Evolutionary conservation across 2,888 invertebrate species (phyloP).

Genomic region (Melangyna quadrimaculata): DNA sequence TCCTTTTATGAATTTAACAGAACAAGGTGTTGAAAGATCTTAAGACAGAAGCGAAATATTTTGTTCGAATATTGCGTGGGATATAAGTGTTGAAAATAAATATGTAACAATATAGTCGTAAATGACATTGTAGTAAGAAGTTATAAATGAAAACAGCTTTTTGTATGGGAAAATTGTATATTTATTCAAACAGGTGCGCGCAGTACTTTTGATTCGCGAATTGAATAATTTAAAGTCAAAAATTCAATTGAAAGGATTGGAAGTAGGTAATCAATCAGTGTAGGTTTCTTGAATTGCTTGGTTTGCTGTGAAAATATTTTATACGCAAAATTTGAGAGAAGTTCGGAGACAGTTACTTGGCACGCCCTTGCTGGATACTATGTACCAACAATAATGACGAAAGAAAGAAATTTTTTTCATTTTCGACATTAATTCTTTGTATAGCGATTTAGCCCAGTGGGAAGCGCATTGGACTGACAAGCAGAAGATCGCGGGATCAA

Average conservation of each 20-base stretch:
- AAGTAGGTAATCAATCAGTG: no score
- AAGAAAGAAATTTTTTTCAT: no score
- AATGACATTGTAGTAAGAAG: background rate
- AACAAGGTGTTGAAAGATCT: constrained; percentile 16
- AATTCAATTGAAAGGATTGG: background rate
- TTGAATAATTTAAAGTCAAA: background rate
- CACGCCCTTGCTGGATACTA: no score
- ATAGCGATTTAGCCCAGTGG: no score
- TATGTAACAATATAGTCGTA: background rate
- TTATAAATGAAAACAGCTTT: background rate
- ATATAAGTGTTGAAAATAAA: background rate
- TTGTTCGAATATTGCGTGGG: background rate
- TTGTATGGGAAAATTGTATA: background rate
- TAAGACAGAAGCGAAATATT: constrained; percentile 10
- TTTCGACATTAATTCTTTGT: no score
- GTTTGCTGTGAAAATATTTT: no score
- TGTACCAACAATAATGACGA: no score
- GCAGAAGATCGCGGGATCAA: no score
- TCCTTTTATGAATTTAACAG: background rate
- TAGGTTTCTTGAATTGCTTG: no score
- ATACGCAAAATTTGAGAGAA: no score
- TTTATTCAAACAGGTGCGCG: background rate
- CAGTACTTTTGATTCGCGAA: background rate
- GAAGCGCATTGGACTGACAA: no score
- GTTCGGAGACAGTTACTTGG: no score